Evolutionary conservation across 1,140 invertebrate species (phyloP).

Genomic region (Penaeus vannamei): DNA sequence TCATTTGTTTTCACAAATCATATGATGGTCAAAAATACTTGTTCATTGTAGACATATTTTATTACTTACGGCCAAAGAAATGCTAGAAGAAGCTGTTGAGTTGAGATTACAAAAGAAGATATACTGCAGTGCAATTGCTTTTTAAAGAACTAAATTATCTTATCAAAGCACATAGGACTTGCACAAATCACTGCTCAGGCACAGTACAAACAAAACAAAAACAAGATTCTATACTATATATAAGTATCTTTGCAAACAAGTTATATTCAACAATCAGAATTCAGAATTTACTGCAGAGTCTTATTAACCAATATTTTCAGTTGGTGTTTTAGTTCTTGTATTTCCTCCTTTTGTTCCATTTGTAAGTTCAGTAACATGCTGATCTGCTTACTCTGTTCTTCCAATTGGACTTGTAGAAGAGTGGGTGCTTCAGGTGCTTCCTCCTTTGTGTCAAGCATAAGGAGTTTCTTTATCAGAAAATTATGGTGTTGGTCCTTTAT

Average conservation of each 20-base stretch:
- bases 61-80: no score
- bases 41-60: no score
- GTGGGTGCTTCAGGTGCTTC: background rate
- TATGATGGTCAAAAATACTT: no score
- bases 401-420: background rate
- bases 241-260: background rate
- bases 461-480: background rate
- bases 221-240: background rate
- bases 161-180: no score
- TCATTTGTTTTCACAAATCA: no score
- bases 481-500: background rate
- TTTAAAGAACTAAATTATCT: no score
- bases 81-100: no score
- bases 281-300: background rate
- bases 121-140: no score
- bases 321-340: conserved; percentile 45
- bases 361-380: conserved; percentile 22
- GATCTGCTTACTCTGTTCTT: background rate
- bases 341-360: conserved; percentile 42
- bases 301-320: conserved; percentile 24
- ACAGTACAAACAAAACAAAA: no score
- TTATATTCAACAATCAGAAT: background rate
- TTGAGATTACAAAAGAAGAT: no score
- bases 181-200: no score
- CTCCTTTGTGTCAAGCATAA: background rate